Evolutionary conservation across 2,888 invertebrate genomes (phyloP), one percentile per base, ranked within the genome.

Genomic region (Thera britannica): DNA sequence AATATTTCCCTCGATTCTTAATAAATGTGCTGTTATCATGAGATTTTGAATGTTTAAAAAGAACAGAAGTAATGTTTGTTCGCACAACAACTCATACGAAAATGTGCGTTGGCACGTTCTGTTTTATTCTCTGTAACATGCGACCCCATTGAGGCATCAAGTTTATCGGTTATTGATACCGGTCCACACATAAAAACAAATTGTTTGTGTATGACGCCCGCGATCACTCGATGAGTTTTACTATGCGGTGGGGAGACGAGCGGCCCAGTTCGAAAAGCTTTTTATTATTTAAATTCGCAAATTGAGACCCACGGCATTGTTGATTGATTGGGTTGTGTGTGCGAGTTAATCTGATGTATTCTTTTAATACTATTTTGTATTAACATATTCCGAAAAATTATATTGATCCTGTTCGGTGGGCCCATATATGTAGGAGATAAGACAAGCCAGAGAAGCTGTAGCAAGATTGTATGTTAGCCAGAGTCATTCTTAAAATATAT

Each of bases 161-260:
- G 74, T 76, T 74, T 79, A 76, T 77, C 71, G 72, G 74, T 79
- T 81, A 84, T 82, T 78, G 83, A 82, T 83, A 83, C 74, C 73
- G 76, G 76, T 74, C 75, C 74, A 69, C 74, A 73, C 78, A 79
- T 83, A 81, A 84, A 84, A 82, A 76, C 72, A 78, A 80, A 84
- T 83, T 81, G 83, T 80, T 76, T 74, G 72, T 78, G 75, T 76
- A 66, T 68, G 68, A 68, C 71, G 70, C 66, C 67, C 48, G 65
- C 65, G 58, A 55, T 54, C 55, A 55, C 49, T 62, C 68, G 67
- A 65, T 69, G 68, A 52, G 49, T 67, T 71, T 72, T 72, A 70
- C 70, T 67, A 61, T 65, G 58, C 63, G 58, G 46, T n/a, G 38
- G 65, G 60, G 54, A 51, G 44, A 63, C 41, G 58, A 62, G 60